Base-by-base conservation (phyloP, 35 echinoderm and acorn worm genomes). In the Diadema setosum region DNA sequence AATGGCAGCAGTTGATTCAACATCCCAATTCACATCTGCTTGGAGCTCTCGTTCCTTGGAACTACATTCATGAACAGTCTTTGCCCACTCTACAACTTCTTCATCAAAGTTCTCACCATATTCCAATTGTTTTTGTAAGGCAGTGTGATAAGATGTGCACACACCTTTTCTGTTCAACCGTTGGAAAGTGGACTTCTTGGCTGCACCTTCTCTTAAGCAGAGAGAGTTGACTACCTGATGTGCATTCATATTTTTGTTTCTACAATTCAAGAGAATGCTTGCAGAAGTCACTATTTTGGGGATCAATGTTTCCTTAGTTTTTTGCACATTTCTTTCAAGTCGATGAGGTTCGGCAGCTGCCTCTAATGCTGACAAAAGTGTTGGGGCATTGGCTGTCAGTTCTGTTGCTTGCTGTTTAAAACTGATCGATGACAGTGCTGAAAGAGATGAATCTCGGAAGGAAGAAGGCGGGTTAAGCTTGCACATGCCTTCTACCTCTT, bases 111-210 rank as follows among this genome's bases (percentile, higher is more conserved):
- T 42, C 37, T 43, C 39, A 14, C 70, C 70, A 76, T 76, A 76
- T 40, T 76, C 70, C 34, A 17, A 17, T 29, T 76, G 70, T 34
- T 42, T 76, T 29, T 40, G 0, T 34, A 76, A 18, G 5, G 70
- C 70, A 3, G 70, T 76, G 18, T 76, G 25, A 23, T 76, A 76
- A 32, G 70, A 76, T 40, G 70, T 76, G 70, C 70, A 76, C 70
- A 76, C 33, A 39, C 70, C 70, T 76, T 42, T 76, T 5, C 3
- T 29, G 26, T 76, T 76, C 70, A 76, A 18, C 1, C 31, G 70
- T 34, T 37, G 26, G 36, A 37, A 76, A 0, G 26, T 34, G 5
- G 4, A 29, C 37, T 39, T 39, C 29, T 70, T 76, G 4, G 70
- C 36, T 39, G 70, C 70, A n/a, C 70, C 70, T 76, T 76, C 36